A percentile compares a stretch with the other conserved stretches of the same genome.
Conservation (phyloP, 2,113 vertebrate species). For the Oreamnos americanus region DNA sequence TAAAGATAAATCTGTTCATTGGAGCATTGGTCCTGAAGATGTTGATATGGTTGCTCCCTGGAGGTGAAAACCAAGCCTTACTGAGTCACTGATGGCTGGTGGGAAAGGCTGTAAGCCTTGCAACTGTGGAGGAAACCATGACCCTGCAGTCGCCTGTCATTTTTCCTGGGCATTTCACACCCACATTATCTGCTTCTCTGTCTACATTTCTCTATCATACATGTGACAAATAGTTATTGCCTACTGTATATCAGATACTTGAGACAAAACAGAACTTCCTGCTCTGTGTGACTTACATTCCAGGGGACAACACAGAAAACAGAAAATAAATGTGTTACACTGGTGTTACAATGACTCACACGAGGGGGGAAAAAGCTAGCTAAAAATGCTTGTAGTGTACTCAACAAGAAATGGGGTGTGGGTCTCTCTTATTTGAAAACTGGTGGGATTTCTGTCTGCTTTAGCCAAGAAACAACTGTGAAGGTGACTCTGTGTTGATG, state of each 20-base stretch:
- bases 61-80: not conserved
- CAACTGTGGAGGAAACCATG: accelerated
- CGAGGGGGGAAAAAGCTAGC: not conserved
- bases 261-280: not conserved
- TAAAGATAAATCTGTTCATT: not conserved
- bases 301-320: not conserved
- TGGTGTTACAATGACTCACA: not conserved
- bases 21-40: not conserved
- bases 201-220: not conserved
- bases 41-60: not conserved
- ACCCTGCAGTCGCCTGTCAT: too few species aligned
- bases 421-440: not conserved
- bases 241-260: not conserved
- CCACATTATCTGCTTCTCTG: not conserved
- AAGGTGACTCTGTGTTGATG: not conserved
- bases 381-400: not conserved
- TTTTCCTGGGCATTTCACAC: not conserved
- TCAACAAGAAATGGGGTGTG: not conserved
- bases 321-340: not conserved
- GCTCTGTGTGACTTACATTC: not conserved
- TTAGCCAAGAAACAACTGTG: accelerated
- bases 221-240: not conserved
- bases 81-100: not conserved
- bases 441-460: not conserved
- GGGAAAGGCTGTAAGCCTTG: not conserved